phyloP scores from a whole-genome alignment of 2,888 invertebrate species.

The Torymus texanus region DNA sequence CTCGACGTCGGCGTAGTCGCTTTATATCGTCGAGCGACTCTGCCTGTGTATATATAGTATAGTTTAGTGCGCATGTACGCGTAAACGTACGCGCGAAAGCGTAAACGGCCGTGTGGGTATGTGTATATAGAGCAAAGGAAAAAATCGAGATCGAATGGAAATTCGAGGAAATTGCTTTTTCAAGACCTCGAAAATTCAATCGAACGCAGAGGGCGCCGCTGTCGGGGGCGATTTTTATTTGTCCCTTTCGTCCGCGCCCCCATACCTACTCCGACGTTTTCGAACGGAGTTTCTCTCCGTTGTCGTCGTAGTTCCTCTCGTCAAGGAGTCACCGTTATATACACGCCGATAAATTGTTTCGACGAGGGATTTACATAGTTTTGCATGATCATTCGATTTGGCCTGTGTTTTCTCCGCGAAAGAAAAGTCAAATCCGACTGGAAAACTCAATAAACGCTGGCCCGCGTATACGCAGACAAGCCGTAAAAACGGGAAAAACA shows the following conservation, averaged over 20 bases:
- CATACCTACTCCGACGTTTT: no score
- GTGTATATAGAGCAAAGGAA: background rate
- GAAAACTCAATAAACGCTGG: constrained; percentile 23
- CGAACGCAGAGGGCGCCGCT: background rate
- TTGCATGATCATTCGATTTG: no score
- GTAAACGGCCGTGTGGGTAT: background rate
- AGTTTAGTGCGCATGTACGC: no score
- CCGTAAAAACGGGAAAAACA: no score
- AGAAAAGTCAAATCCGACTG: constrained; percentile 21
- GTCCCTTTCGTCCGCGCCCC: background rate
- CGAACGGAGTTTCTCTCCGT: no score
- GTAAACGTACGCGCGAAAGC: background rate
- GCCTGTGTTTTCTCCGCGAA: background rate
- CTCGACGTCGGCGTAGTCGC: constrained; percentile 6
- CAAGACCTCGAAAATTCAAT: constrained; percentile 38
- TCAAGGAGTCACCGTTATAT: no score
- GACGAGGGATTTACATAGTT: no score
- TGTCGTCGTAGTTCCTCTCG: background rate
- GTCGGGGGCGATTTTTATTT: background rate
- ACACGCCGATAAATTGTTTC: no score
- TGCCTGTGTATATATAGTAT: no score
- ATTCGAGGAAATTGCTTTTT: constrained; percentile 43
- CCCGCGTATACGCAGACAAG: no score
- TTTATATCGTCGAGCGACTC: background rate
- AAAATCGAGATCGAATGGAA: constrained; percentile 41